A percentile compares a stretch with the other conserved stretches of the same genome.
Evolutionary conservation across 2,888 invertebrate genomes (phyloP).

Genomic region (Oasisia sp.): DNA sequence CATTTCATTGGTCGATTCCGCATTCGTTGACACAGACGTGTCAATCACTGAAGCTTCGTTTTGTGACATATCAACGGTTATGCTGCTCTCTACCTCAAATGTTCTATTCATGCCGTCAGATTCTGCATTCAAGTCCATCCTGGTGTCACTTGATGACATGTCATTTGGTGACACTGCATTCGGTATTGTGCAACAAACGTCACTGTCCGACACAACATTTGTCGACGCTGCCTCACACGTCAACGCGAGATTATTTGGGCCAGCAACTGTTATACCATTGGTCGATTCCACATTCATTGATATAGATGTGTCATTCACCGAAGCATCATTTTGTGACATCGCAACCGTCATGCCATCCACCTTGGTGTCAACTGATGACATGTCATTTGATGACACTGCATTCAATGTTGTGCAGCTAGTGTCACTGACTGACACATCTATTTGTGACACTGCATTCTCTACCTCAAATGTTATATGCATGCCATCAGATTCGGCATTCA

Average conservation of each 20-base stretch:
- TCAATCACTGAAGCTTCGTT: background rate
- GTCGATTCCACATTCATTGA: background rate
- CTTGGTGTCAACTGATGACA: background rate
- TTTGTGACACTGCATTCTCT: background rate
- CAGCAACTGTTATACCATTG: background rate
- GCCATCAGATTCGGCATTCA: background rate
- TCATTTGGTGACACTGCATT: too few relatives aligned
- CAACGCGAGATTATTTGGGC: background rate
- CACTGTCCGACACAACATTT: background rate
- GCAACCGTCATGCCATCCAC: background rate
- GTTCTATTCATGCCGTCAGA: background rate
- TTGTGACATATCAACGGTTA: background rate
- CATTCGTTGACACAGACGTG: background rate
- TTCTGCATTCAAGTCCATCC: too few relatives aligned
- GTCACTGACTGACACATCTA: too few relatives aligned
- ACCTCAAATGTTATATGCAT: background rate
- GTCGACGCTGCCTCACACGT: background rate
- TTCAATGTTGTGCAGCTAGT: background rate
- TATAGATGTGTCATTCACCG: background rate
- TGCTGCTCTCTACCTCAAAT: background rate
- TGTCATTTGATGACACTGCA: background rate
- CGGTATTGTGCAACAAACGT: too few relatives aligned
- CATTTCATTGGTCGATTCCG: slow-evolving; percentile 2
- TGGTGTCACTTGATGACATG: too few relatives aligned
- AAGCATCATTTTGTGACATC: background rate